Conservation (phyloP, 2,888 invertebrate genomes). For the Rosalia funebris region DNA sequence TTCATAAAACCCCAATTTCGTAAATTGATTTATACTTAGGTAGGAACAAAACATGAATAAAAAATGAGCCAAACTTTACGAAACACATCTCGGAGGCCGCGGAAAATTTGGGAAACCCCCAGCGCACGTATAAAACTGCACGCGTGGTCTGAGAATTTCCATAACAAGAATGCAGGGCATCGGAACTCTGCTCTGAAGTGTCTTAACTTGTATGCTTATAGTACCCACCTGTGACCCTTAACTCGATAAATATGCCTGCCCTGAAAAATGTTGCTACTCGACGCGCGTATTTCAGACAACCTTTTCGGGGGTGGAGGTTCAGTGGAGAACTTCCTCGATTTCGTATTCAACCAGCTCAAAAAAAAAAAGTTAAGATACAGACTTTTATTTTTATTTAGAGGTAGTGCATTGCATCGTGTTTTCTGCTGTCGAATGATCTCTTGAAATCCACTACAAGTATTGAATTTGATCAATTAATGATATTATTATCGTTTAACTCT, state of each 20-base stretch:
- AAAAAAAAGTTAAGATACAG: too few relatives aligned
- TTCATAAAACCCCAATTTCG: slow-evolving; percentile 35
- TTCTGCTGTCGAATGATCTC: too few relatives aligned
- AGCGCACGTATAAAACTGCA: too few relatives aligned
- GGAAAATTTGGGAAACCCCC: slow-evolving; percentile 26
- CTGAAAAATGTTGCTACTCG: slow-evolving; percentile 27
- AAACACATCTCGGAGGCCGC: slow-evolving; percentile 28
- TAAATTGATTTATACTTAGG: slow-evolving; percentile 42
- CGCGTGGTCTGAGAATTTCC: slow-evolving; percentile 37
- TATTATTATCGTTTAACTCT: too few relatives aligned
- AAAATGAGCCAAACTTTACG: slow-evolving; percentile 39
- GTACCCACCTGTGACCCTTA: slow-evolving; percentile 34
- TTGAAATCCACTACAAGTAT: too few relatives aligned
- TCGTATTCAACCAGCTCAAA: too few relatives aligned
- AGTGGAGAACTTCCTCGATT: too few relatives aligned
- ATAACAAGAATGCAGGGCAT: slow-evolving; percentile 33
- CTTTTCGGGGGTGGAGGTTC: too few relatives aligned
- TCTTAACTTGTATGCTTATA: slow-evolving; percentile 27
- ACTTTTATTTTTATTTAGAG: too few relatives aligned
- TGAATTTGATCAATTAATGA: too few relatives aligned
- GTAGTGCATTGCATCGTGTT: too few relatives aligned
- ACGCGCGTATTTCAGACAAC: slow-evolving; percentile 7
- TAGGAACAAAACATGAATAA: slow-evolving; percentile 45
- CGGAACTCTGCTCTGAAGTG: slow-evolving; percentile 5
- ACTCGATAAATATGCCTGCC: slow-evolving; percentile 34